Base-by-base conservation (phyloP, 2,888 invertebrate species). In the Amphipyra tragopoginis region DNA sequence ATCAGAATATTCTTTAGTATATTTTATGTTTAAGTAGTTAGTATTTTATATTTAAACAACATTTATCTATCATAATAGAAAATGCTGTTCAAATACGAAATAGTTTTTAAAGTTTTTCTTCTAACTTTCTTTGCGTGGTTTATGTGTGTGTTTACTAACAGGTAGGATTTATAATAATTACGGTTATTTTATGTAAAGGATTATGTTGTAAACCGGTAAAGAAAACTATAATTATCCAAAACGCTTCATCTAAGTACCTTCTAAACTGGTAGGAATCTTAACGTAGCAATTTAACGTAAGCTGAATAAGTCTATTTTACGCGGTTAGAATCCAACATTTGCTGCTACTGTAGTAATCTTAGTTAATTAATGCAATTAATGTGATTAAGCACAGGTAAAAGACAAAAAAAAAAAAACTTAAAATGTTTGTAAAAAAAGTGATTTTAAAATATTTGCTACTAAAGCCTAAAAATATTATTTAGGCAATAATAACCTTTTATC, bases 331-430 rank as follows among this genome's bases (percentile, higher is more conserved):
- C 79, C 79, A 79, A 83, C 71, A 82, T 86, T 86, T 84, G 86
- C 86, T 86, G 88, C 87, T 89, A 82, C 85, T 81, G 83, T 87
- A 88, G 83, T 86, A 81, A 84, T 79, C 54, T 86, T 86, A 88
- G 85, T 82, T 88, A 87, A 86, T 82, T 85, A 85, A 89, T 85
- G 85, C 87, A 87, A 87, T 84, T 84, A 80, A 79, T 86, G 86
- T 83, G 77, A 80, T 79, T 86, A 88, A 86, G 88, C 84, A 84
- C 86, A 86, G 83, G 81, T 82, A 91, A 91, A 91, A 89, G 84
- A 88, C 85, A 89, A 89, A 88, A 91, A 89, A 89, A 89, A 88
- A 91, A 89, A 88, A 83, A 65, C 44, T 75, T 67, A 73, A 82
- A 81, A 81, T 64, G 70, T 74, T 79, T 72, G 69, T 72, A 72